Base-by-base conservation (phyloP, 2,888 invertebrate species). In the Asteroscopus sphinx region DNA sequence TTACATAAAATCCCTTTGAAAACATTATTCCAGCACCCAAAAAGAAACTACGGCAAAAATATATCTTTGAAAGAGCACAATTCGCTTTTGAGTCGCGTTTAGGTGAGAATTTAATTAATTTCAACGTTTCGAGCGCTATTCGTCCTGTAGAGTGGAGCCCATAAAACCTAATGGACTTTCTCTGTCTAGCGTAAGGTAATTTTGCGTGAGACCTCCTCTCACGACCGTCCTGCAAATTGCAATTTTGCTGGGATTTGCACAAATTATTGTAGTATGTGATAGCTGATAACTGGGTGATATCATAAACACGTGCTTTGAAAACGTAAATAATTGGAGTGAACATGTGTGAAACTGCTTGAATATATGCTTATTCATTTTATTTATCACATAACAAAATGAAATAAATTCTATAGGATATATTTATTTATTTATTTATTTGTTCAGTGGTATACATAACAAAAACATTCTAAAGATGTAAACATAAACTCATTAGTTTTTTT, bases 121-220 rank as follows among this genome's bases (percentile, higher is more conserved):
- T 89, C 82, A 83, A 80, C 87, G 85, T 84, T 88, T 83, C 82
- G 79, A 85, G 85, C 81, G 85, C 91, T 85, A 89, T 91, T 86
- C 89, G 87, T 89, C 88, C 90, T 86, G 83, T 79, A 77, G 86
- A 87, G 88, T 83, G 66, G 51, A 85, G 86, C 85, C 89, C 89
- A 89, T 92, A 92, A 92, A 92, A 92, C 91, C 88, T 93, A 93
- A 93, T 93, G 93, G 93, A 92, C 87, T 93, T 92, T 92, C 88
- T 80, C 86, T 92, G 92, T 93, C 90, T 89, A 83, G 87, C 85
- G 74, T 70, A 75, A 76, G 88, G 89, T 90, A 88, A 91, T 91
- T 88, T 87, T 85, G 86, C 82, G 86, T 84, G 85, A 72, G 81
- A 76, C 74, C 85, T 83, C 82, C 83, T 53, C 47, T 67, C 76